Percentiles rank a stretch among this genome's conserved stretches.
phyloP scores from a whole-genome alignment of 2,797 vertebrate species.

The Diplodus puntazzo region DNA sequence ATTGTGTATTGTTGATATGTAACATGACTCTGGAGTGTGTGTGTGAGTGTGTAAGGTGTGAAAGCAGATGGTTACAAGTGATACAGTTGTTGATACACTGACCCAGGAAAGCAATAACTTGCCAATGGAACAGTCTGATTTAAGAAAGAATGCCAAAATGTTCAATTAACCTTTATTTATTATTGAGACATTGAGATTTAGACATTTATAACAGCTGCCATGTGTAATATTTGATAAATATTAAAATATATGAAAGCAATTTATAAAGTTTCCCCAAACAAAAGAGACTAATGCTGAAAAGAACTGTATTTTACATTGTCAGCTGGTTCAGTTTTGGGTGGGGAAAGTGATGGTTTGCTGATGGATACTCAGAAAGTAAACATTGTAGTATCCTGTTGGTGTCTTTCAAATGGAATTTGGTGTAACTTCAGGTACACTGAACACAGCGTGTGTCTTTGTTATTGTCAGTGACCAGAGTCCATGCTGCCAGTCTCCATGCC shows the following conservation, averaged over 20 bases:
- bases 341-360: background rate
- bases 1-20: constrained; percentile 50
- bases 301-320: background rate
- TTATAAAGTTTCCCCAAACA: background rate
- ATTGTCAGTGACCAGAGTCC: background rate
- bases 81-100: constrained; percentile 20
- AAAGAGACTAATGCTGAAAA: background rate
- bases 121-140: background rate
- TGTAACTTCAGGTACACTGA: background rate
- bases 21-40: constrained; percentile 47
- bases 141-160: background rate
- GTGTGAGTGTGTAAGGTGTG: constrained; percentile 21
- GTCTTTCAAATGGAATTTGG: background rate
- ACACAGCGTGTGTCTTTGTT: background rate
- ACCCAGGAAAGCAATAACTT: constrained; percentile 21
- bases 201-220: background rate
- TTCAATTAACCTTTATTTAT: background rate
- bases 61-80: constrained; percentile 41
- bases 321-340: background rate
- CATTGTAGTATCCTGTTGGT: background rate
- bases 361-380: background rate
- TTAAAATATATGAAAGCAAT: background rate
- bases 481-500: constrained; percentile 11
- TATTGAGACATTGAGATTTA: too few species aligned
- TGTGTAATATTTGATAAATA: background rate